These are phyloP conservation scores for Peromyscus maniculatus DNA, from an alignment of 2,113 vertebrate species.

Conservation along the genomic window DNA sequence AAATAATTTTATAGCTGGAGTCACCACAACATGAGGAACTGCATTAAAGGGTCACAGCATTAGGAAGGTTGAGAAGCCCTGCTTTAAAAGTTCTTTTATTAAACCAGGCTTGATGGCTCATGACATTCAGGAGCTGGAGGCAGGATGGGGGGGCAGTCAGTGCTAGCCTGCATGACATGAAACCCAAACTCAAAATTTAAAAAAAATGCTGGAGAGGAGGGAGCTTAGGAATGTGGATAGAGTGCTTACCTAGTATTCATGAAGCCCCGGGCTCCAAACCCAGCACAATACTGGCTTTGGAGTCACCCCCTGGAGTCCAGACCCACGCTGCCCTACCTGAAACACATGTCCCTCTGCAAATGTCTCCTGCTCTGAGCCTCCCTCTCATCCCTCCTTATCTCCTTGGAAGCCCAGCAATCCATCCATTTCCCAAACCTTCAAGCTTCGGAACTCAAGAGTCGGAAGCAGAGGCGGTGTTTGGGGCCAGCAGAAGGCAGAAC, in stretches of 20 bases:
- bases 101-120: not conserved
- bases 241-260: not conserved
- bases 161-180: not conserved
- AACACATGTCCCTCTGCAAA: not conserved
- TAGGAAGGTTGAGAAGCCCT: not conserved
- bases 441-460: not conserved
- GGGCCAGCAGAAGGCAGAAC: not conserved
- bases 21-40: not conserved
- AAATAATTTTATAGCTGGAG: not conserved
- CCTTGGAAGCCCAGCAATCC: not conserved
- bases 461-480: not conserved
- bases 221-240: not conserved
- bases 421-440: not conserved
- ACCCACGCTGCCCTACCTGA: not conserved
- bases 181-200: not conserved
- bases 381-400: not conserved
- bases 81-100: not conserved
- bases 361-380: not conserved
- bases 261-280: not conserved
- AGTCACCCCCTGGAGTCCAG: not conserved
- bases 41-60: not conserved
- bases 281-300: not conserved
- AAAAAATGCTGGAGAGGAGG: not conserved
- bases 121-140: not conserved
- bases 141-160: too few species aligned